Base-by-base conservation (phyloP, 2,888 invertebrate genomes). In the Napeogenes inachia region DNA sequence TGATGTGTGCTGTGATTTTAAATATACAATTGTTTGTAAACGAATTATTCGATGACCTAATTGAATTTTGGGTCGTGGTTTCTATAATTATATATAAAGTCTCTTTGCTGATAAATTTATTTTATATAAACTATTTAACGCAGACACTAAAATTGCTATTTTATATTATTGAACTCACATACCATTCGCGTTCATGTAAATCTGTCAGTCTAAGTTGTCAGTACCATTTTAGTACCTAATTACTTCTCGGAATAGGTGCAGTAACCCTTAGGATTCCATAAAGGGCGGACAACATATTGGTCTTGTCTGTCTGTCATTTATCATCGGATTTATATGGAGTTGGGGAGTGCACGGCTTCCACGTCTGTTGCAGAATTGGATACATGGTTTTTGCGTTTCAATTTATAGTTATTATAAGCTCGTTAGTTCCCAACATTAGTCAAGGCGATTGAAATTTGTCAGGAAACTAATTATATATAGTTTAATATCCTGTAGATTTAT, bases 161-260 rank as follows among this genome's bases (percentile, higher is more conserved):
- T 6, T 6, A 38, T 38, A 6, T 38, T 21, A 21, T 21, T 21
- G 21, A 21, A 47, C 47, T 13, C 13, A 45, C 53, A 56, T 56
- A 63, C 50, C 45, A 50, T 64, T 66, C 66, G 53, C 56, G 13
- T 57, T 56, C 64, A 56, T 56, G 57, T 62, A 13, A 56, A 60
- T 33, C 64, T 64, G 64, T 64, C 66, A 66, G 45, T 64, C 38
- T 61, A 62, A 50, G 60, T 60, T 62, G 66, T 66, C 60, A 65
- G 63, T 56, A 42, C 63, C 67, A 65, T 65, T 65, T 65, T 63
- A 61, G 67, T 63, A 63, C 35, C 57, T 67, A 65, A 67, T 67
- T 63, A 67, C 63, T 62, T 63, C 67, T 63, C 57, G 54, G 63
- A 56, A 59, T 59, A 62, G 64, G 64, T 62, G 62, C 64, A 64